A percentile compares a stretch with the other conserved stretches of the same genome.
Evolutionary conservation across 2,888 invertebrate genomes (phyloP).

Genomic region (Mesorhabditis sp.): DNA sequence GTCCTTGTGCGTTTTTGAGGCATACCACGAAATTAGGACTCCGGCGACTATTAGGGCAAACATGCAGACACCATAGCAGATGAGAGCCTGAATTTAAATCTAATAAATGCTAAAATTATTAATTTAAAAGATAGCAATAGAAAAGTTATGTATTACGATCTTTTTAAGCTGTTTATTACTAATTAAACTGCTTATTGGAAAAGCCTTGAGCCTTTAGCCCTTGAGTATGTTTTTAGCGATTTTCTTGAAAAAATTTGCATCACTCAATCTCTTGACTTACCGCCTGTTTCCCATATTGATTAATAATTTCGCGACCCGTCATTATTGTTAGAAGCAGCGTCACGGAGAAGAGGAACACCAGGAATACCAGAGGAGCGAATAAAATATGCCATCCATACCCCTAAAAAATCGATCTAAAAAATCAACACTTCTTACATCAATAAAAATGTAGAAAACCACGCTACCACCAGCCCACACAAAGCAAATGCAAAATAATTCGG

Average conservation of each 20-base stretch:
- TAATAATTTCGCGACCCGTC: background rate
- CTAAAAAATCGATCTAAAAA: background rate
- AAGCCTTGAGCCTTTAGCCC: too few relatives aligned
- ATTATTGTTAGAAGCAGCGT: background rate
- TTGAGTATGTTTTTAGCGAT: too few relatives aligned
- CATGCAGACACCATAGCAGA: constrained; percentile 6
- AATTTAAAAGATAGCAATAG: background rate
- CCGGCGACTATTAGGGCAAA: background rate
- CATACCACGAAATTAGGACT: background rate
- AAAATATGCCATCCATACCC: background rate
- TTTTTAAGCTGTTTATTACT: background rate
- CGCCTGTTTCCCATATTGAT: background rate
- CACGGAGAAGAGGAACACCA: background rate
- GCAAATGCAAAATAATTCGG: background rate
- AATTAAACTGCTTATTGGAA: too few relatives aligned
- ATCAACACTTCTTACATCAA: background rate
- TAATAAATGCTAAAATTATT: too few relatives aligned
- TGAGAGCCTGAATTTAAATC: background rate
- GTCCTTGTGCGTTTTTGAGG: background rate
- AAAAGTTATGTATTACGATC: background rate
- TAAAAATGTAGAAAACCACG: background rate
- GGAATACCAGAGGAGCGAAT: background rate
- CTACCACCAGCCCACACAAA: background rate
- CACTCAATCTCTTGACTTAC: background rate
- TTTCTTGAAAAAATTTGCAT: background rate